Evolutionary conservation across 2,888 invertebrate genomes (phyloP), one percentile per base, ranked within the genome.

Genomic region (Andrena praecox): DNA sequence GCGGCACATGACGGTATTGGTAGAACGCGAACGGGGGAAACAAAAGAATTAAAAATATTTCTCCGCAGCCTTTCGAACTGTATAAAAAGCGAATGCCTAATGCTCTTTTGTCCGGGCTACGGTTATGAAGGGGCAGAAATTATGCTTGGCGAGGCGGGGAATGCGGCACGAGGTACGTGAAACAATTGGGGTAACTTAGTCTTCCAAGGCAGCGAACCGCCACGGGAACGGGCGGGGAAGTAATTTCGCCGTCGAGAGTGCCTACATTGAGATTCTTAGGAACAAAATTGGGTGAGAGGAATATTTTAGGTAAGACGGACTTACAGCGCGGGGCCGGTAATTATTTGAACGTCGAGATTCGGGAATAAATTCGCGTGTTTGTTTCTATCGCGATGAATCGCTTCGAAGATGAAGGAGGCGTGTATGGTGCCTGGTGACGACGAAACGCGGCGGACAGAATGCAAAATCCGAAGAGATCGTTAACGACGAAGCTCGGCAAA

Each of bases 11-110:
- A 2, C 29, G 12, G 8, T 2, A 2, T 42, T 42, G 35, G 63
- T 24, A 42, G 42, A 31, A 42, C 12, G 2, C 63, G 24, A 12
- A 12, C 3, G n/a, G 16, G 2, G n/a, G 31, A 35, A 56, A 69
- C 27, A 70, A 52, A 3, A 20, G 29, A 60, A 60, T 73, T 60
- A 12, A 77, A 72, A 72, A 60, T 70, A 73, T 77, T 66, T 50
- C 24, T 56, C 64, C 24, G 3, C 31, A 33, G 50, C 4, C 20
- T 50, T 60, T 42, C 29, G 20, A 24, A 6, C 31, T 12, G 24
- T 29, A 29, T 35, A 67, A 64, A n/a, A 7, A 12, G n/a, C 42
- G 29, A 16, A 29, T n/a, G 52, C 24, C n/a, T 54, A 60, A 78
- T 54, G 12, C 0, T 20, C 75, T 52, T 75, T 78, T 78, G 74